Evolutionary conservation across 64 coral and sea anemone genomes (phyloP).

Genomic region (Pocillopora damicornis): DNA sequence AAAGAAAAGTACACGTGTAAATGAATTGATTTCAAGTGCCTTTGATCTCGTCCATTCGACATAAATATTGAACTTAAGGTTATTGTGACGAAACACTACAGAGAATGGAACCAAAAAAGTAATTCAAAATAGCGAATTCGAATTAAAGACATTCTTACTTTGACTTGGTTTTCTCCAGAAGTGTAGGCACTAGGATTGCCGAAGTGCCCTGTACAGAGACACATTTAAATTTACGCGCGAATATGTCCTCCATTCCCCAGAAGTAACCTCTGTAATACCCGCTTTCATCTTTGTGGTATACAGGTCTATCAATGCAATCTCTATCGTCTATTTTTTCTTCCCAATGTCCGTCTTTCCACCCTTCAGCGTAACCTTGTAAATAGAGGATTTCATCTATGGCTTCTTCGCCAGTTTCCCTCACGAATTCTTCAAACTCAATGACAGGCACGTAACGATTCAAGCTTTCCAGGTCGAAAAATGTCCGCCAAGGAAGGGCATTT

Average conservation of each 20-base stretch:
- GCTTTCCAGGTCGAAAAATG: conserved; percentile 92
- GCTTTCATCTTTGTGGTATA: conserved; percentile 67
- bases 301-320: conserved; percentile 75
- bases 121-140: neutral
- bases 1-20: conserved; percentile 17
- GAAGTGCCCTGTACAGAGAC: conserved; percentile 88
- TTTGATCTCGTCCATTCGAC: neutral
- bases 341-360: conserved; percentile 93
- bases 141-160: conserved; percentile 53
- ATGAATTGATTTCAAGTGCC: conserved; percentile 12
- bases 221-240: conserved; percentile 88
- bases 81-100: neutral
- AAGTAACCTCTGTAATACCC: conserved; percentile 87
- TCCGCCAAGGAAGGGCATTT: conserved; percentile 87
- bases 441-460: conserved; percentile 92
- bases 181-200: conserved; percentile 44
- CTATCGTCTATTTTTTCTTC: conserved; percentile 98
- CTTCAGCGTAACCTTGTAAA: conserved; percentile 92
- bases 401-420: conserved; percentile 79
- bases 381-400: conserved; percentile 88
- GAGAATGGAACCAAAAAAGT: neutral
- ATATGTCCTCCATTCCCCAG: conserved; percentile 78
- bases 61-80: neutral
- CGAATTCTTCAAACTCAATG: conserved; percentile 92
- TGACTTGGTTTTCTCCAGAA: conserved; percentile 62